Evolutionary conservation across 2,888 invertebrate genomes (phyloP), one percentile per base, ranked within the genome.

Genomic region (Orthonychiurus folsomi): DNA sequence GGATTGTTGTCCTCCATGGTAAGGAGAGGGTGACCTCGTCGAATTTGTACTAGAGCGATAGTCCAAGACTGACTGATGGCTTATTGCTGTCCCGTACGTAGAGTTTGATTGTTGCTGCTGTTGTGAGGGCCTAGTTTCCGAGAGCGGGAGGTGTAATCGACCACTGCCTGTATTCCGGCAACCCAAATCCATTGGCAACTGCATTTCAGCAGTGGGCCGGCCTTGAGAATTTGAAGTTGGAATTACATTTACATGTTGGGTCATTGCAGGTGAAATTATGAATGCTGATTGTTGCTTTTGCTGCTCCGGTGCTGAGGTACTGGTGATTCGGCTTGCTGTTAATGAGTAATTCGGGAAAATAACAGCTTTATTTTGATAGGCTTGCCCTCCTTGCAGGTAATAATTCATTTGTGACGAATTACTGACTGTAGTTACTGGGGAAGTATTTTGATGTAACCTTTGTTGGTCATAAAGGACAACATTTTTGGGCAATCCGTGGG

Each of bases 131-230:
- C 58, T 62, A 61, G 59, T 50, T 61, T 54, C 15, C 61, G 64
- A 56, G 74, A 69, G 67, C 66, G 27, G 76, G 79, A 37, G 79
- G 75, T 56, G 79, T 24, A 60, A 62, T 61, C 63, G 25, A 59
- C 53, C 62, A 61, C 61, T 50, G 58, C 37, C 5, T 61, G 64
- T 66, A 60, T 59, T 63, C 24, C 66, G 55, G 50, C 67, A 63
- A 18, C 70, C 70, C 57, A 72, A 66, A 60, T 71, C 70, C 25
- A 72, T 72, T 2, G 70, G 72, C 50, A 69, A 69, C 50, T 70
- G 69, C 15, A 63, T 26, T 54, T 66, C n/a, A 18, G 5, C 28
- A 25, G 20, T 15, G 15, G 50, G 9, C 9, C 23, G 21, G 27
- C n/a, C 50, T 24, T 60, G 60, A 48, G 26, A 2, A 24, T 26